phyloP scores from a whole-genome alignment of 2,797 vertebrate genomes.

The Ptychobarbus kaznakovi region DNA sequence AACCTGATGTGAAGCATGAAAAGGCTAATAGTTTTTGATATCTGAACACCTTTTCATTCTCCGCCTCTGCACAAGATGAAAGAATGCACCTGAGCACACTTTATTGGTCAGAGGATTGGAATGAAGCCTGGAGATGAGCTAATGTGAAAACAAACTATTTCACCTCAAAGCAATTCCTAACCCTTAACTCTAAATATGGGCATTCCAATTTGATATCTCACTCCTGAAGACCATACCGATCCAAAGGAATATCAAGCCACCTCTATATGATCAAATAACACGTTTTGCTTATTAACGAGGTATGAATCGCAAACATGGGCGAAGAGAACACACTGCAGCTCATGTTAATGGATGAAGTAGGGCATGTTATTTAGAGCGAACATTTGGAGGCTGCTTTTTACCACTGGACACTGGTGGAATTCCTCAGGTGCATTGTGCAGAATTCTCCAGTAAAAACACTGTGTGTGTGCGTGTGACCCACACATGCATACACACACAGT shows the following conservation, averaged over 20 bases:
- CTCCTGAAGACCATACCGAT: conserved; percentile 11
- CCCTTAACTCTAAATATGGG: conserved; percentile 39
- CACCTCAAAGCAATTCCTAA: conserved; percentile 50
- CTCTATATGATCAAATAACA: conserved; percentile 26
- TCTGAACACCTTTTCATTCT: conserved; percentile 48
- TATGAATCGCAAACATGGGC: background rate
- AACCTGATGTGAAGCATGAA: conserved; percentile 49
- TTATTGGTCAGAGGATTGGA: conserved; percentile 50
- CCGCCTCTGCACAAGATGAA: conserved; percentile 46
- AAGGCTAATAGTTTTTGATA: conserved; percentile 49
- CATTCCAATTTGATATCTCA: conserved; percentile 40
- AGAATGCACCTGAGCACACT: conserved; percentile 53
- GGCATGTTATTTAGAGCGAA: conserved; percentile 41
- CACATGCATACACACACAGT: conserved; percentile 67
- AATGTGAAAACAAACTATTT: conserved; percentile 54
- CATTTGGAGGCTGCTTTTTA: conserved; percentile 68
- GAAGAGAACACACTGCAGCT: background rate
- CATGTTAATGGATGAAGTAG: background rate
- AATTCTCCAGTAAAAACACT: conserved; percentile 75
- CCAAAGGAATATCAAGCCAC: background rate
- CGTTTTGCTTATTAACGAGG: background rate
- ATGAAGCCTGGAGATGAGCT: conserved; percentile 51
- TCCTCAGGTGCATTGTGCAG: conserved; percentile 69
- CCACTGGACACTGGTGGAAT: conserved; percentile 75
- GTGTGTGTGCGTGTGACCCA: conserved; percentile 48